Evolutionary conservation across 2,888 invertebrate genomes (phyloP), one percentile per base, ranked within the genome.

Genomic region (Folsomia candida): DNA sequence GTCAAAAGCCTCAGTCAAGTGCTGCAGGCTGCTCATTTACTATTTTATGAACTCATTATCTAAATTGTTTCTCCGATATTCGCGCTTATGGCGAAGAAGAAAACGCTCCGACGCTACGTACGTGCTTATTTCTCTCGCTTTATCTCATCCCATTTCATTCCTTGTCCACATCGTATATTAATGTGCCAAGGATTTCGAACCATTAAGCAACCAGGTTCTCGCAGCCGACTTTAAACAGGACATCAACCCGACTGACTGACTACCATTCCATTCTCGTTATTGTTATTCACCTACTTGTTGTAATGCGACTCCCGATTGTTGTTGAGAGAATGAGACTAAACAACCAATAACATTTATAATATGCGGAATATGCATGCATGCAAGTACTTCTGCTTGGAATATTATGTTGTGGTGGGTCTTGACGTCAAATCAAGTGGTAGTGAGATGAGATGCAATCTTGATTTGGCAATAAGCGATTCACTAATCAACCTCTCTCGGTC

Each of bases 41-140:
- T 14, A 6, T 54, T 54, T 54, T 54, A 54, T 54, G 54, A 47
- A 54, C 54, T 54, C 54, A 54, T 54, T 54, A 54, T 18, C 37
- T 54, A 22, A 22, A 22, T 54, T 4, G 54, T 18, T 54, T 54
- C 11, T 20, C 6, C 54, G 54, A 20, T 22, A 22, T 54, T 54
- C 22, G 54, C 22, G 6, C 54, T 6, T 54, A 22, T 20, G 37
- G 37, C 37, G 14, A 37, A 37, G 14, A 37, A 9, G 37, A 14
- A 37, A n/a, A n/a, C n/a, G n/a, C n/a, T n/a, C n/a, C n/a, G n/a
- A n/a, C n/a, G n/a, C n/a, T n/a, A 37, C 14, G 37, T 9, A 37
- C 4, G 37, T 37, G 37, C 37, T 37, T 37, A 37, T 37, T 37
- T 37, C 37, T 37, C 37, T 37, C 37, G 4, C 37, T 37, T 37